phyloP scores from a whole-genome alignment of 2,888 invertebrate genomes.

The Idaea straminata region DNA sequence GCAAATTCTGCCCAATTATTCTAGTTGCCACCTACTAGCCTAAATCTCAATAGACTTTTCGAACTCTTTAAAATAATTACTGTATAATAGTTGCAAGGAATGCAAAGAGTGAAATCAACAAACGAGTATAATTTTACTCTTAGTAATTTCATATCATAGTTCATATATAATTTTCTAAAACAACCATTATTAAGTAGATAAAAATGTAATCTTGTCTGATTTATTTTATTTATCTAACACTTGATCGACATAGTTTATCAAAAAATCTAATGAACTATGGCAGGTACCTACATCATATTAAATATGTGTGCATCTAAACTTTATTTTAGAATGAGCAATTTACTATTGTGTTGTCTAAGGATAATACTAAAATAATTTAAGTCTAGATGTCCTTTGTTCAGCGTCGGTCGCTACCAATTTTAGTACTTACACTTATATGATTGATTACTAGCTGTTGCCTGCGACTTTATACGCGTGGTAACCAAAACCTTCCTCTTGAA shows the following conservation, averaged over 20 bases:
- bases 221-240: not conserved
- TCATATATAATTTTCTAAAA: not conserved
- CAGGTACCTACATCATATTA: not conserved
- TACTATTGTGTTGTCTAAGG: too few species aligned
- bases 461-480: too few species aligned
- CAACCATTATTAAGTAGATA: not conserved
- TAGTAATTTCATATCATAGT: not conserved
- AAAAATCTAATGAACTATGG: not conserved
- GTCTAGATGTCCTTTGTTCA: too few species aligned
- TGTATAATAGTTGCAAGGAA: not conserved
- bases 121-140: not conserved
- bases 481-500: too few species aligned
- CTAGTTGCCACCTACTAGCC: not conserved
- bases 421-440: too few species aligned
- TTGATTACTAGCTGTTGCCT: too few species aligned
- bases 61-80: too few species aligned
- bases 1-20: not conserved
- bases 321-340: too few species aligned
- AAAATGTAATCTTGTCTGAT: not conserved
- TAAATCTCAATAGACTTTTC: not conserved
- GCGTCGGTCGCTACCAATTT: too few species aligned
- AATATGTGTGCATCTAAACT: too few species aligned
- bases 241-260: not conserved
- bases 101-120: not conserved
- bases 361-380: too few species aligned